Evolutionary conservation across 2,797 vertebrate genomes (phyloP).

Genomic region (Anguilla obscura): DNA sequence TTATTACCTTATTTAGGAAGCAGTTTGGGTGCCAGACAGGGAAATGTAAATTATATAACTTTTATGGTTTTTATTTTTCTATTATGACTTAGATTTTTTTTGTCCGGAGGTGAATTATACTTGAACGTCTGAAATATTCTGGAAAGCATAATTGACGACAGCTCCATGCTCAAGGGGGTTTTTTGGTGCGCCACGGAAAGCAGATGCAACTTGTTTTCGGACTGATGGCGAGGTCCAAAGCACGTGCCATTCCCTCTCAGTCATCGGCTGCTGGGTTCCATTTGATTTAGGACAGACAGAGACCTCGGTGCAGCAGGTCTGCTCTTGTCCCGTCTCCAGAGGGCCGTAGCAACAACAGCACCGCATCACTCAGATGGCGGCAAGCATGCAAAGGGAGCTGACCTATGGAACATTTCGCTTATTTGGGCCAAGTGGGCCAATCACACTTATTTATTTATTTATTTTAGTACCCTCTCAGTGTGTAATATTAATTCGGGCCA

Average conservation of each 20-base stretch:
- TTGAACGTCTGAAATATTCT: background rate
- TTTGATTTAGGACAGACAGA: constrained; percentile 43
- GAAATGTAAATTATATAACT: background rate
- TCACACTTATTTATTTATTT: constrained; percentile 48
- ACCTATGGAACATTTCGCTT: constrained; percentile 61
- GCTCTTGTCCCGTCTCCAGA: constrained; percentile 38
- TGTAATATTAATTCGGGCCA: no score
- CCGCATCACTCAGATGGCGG: constrained; percentile 53
- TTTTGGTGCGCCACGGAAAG: constrained; percentile 6
- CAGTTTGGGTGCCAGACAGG: background rate
- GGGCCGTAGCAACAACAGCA: constrained; percentile 41
- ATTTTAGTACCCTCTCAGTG: background rate
- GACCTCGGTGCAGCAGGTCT: constrained; percentile 29
- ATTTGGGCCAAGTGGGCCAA: constrained; percentile 57
- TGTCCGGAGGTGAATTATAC: background rate
- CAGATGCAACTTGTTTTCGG: constrained; percentile 18
- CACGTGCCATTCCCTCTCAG: constrained; percentile 56
- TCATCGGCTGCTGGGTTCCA: constrained; percentile 56
- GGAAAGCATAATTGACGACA: constrained; percentile 18
- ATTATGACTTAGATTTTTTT: constrained; percentile 5
- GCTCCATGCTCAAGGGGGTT: background rate
- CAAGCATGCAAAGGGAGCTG: constrained; percentile 51
- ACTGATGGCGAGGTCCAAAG: constrained; percentile 51
- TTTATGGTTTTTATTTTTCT: background rate
- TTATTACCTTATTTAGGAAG: background rate